A percentile compares a stretch with the other conserved stretches of the same genome.
These are phyloP conservation scores for Athene cunicularia DNA, from an alignment of 2,113 vertebrate genomes.

Conservation along the genomic window DNA sequence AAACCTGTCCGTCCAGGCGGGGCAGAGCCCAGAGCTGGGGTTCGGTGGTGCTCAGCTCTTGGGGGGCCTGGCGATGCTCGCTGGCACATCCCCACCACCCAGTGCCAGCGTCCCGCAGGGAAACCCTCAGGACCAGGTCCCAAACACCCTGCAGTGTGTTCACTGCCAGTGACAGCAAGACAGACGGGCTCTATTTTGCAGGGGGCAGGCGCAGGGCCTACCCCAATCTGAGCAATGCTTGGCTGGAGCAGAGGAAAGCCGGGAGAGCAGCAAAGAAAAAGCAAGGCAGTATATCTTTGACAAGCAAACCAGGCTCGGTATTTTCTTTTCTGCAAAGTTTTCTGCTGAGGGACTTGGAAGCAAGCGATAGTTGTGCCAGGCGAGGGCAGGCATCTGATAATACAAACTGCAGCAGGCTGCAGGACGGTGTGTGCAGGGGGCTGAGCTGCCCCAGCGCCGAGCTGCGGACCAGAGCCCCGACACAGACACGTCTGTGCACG, in stretches of 20 bases:
- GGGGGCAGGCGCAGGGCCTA: not conserved
- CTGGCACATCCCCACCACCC: fast-evolving
- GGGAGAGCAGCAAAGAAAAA: not conserved
- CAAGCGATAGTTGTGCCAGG: not conserved
- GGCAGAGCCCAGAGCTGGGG: not conserved
- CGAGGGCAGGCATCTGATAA: not conserved
- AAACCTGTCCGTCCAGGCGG: not conserved
- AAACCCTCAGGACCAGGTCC: not conserved
- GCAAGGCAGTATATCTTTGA: not conserved
- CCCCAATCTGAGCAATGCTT: not conserved
- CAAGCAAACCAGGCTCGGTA: not conserved
- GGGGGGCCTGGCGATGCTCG: fast-evolving
- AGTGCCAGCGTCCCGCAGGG: not conserved
- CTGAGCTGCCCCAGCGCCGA: not conserved
- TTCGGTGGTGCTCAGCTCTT: not conserved
- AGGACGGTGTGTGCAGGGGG: not conserved
- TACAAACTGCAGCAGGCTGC: not conserved
- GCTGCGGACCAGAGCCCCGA: not conserved
- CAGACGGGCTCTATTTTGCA: not conserved
- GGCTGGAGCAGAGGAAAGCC: not conserved
- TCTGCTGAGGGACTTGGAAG: not conserved
- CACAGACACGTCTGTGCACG: not conserved
- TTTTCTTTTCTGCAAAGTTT: not conserved
- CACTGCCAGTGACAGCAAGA: not conserved
- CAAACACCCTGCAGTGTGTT: not conserved